phyloP scores from a whole-genome alignment of 2,888 invertebrate species.

The Watsonalla cultraria region DNA sequence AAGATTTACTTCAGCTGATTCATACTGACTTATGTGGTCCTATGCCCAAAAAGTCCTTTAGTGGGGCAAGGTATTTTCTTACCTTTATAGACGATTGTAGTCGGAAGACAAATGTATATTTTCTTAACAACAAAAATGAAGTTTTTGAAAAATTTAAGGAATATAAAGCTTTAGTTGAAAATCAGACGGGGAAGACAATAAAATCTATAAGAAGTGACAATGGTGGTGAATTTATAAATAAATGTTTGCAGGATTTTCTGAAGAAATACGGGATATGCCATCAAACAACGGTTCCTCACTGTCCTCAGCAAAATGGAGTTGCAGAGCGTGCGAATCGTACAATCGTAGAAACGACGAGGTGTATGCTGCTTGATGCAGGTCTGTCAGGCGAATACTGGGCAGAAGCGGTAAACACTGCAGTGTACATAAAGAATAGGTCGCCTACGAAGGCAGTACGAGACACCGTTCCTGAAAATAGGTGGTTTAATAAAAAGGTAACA shows the following conservation, averaged over 20 bases:
- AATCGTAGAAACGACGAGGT: conserved; percentile 15
- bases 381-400: conserved; percentile 12
- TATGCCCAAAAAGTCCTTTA: conserved; percentile 7
- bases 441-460: not conserved
- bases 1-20: too few relatives aligned
- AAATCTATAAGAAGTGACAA: not conserved
- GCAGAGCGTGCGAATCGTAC: conserved; percentile 14
- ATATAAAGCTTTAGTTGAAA: conserved; percentile 21
- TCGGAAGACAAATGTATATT: conserved; percentile 1
- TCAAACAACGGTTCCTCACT: conserved; percentile 18
- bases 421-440: conserved; percentile 7
- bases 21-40: conserved; percentile 14
- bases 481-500: conserved; percentile 2
- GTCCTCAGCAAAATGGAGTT: conserved; percentile 22
- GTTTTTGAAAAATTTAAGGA: too few relatives aligned
- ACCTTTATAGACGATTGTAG: conserved; percentile 10
- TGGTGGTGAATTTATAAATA: not conserved
- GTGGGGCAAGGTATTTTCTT: conserved; percentile 9
- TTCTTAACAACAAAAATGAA: conserved; percentile 9
- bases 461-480: conserved; percentile 1
- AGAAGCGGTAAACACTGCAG: conserved; percentile 15
- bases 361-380: conserved; percentile 15
- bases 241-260: conserved; percentile 3
- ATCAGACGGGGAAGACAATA: conserved; percentile 13
- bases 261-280: conserved; percentile 16